Evolutionary conservation across 2,888 invertebrate species (phyloP).

Genomic region (Pristionchus mayeri): DNA sequence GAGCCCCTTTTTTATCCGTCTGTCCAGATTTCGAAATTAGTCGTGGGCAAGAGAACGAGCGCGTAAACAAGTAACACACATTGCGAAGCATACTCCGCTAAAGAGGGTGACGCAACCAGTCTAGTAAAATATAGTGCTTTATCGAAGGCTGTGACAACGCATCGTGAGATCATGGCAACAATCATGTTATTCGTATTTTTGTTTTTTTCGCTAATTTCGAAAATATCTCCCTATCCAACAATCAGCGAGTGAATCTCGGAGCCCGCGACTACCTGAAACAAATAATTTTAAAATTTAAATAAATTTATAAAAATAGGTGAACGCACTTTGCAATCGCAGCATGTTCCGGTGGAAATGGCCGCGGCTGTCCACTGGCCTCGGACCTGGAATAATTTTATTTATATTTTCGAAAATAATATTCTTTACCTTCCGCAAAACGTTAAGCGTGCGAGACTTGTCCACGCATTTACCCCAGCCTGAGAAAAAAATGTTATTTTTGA

Average conservation of each 20-base stretch:
- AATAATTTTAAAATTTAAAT: neutral
- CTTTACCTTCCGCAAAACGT: slow-evolving; percentile 67
- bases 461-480: slow-evolving; percentile 74
- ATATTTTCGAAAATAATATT: neutral
- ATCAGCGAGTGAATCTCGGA: slow-evolving; percentile 40
- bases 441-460: slow-evolving; percentile 73
- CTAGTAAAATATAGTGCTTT: neutral
- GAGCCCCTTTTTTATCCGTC: no score
- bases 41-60: no score
- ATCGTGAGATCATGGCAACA: slow-evolving; percentile 26
- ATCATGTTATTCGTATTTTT: neutral
- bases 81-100: no score
- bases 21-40: no score
- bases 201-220: neutral
- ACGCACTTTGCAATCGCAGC: slow-evolving; percentile 48
- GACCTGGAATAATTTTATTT: neutral
- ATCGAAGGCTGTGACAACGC: neutral
- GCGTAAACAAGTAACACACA: no score
- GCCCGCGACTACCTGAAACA: slow-evolving; percentile 19
- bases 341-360: slow-evolving; percentile 35
- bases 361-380: slow-evolving; percentile 45
- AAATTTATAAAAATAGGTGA: neutral
- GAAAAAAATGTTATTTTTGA: slow-evolving; percentile 13
- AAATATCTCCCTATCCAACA: slow-evolving; percentile 1
- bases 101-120: neutral